These are phyloP conservation scores for Lagenorhynchus albirostris DNA, from an alignment of 2,113 vertebrate genomes.

Conservation along the genomic window DNA sequence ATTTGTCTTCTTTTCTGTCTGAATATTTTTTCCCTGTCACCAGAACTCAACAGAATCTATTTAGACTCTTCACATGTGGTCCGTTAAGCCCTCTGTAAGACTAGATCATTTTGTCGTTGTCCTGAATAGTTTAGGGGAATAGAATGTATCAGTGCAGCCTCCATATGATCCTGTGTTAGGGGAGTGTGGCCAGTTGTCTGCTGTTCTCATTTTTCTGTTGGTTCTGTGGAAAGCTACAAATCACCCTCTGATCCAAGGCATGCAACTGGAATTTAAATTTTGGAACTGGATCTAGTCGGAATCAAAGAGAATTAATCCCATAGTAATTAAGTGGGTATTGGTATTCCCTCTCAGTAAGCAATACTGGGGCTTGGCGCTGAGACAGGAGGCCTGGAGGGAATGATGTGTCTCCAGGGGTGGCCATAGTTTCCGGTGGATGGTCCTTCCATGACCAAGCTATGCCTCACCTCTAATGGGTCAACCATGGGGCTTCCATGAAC, in stretches of 20 bases:
- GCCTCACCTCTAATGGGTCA: slow-evolving; percentile 25
- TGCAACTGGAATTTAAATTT: slow-evolving; percentile 46
- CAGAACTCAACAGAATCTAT: slow-evolving; percentile 29
- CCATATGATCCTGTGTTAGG: background rate
- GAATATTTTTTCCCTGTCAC: background rate
- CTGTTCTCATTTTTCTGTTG: slow-evolving; percentile 2
- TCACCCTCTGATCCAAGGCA: slow-evolving; percentile 4
- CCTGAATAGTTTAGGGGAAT: background rate
- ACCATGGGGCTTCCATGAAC: background rate
- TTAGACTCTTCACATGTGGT: background rate
- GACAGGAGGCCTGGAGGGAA: background rate
- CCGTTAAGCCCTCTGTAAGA: background rate
- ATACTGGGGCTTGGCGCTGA: background rate
- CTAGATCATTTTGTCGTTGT: background rate
- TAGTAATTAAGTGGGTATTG: slow-evolving; percentile 1
- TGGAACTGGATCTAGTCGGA: background rate
- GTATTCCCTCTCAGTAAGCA: slow-evolving; percentile 22
- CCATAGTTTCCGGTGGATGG: slow-evolving; percentile 5
- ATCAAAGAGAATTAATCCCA: slow-evolving; percentile 50
- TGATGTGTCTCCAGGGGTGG: background rate
- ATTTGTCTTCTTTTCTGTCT: slow-evolving; percentile 18
- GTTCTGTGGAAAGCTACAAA: slow-evolving; percentile 10
- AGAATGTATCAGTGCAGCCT: background rate
- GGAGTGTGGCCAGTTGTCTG: background rate
- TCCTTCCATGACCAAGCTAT: background rate